These are phyloP conservation scores for Oreochromis grahami DNA, from an alignment of 2,797 vertebrate genomes.

Conservation along the genomic window DNA sequence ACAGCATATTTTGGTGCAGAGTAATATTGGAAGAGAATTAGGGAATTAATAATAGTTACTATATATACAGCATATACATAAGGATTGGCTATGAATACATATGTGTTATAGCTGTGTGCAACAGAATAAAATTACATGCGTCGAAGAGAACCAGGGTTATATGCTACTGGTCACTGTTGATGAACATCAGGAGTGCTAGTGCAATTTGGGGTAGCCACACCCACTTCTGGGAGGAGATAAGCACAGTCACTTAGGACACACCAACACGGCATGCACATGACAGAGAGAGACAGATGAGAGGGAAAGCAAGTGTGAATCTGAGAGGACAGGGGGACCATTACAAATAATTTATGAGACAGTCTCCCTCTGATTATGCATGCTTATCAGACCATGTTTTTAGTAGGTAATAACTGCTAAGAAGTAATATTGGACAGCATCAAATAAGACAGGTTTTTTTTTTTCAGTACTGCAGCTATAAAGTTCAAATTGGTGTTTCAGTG, in stretches of 20 bases:
- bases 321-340: background rate
- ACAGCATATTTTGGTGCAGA: background rate
- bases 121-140: background rate
- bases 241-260: background rate
- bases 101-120: background rate
- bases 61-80: background rate
- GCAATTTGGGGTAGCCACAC: background rate
- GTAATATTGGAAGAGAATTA: background rate
- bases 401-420: background rate
- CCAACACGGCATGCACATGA: background rate
- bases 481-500: background rate
- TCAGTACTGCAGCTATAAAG: background rate
- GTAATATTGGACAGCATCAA: background rate
- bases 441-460: background rate
- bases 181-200: background rate
- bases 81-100: background rate
- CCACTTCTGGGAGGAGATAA: background rate
- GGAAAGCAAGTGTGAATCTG: background rate
- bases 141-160: background rate
- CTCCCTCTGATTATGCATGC: slow-evolving; percentile 21
- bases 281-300: background rate
- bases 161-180: background rate
- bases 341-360: background rate
- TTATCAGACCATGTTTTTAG: background rate
- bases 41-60: background rate